Evolutionary conservation across 2,113 vertebrate species (phyloP).

Genomic region (Neolamprologus kungweensis): DNA sequence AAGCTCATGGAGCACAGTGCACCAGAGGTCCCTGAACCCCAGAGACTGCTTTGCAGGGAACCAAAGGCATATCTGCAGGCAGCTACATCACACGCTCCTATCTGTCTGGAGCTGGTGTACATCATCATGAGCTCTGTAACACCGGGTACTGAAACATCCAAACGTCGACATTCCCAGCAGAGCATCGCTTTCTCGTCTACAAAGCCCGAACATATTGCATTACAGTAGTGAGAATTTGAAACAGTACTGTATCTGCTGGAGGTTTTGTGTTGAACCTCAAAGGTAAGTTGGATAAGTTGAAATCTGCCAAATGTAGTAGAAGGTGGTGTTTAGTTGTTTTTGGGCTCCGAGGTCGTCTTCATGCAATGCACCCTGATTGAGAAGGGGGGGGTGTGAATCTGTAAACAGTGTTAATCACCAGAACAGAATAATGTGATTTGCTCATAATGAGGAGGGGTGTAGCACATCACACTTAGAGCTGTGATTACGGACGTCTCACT

Average conservation of each 20-base stretch:
- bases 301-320: not conserved
- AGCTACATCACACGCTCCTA: conserved; percentile 45
- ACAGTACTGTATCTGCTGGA: conserved; percentile 27
- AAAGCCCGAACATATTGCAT: conserved; percentile 55
- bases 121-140: conserved; percentile 58
- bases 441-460: conserved; percentile 43
- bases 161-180: conserved; percentile 45
- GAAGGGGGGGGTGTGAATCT: not conserved
- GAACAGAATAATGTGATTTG: conserved; percentile 44
- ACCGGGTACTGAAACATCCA: conserved; percentile 52
- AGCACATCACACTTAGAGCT: conserved; percentile 48
- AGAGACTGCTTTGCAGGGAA: conserved; percentile 51
- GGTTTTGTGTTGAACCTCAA: conserved; percentile 33
- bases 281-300: conserved; percentile 33
- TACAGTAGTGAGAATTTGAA: conserved; percentile 45
- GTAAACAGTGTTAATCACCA: conserved; percentile 45
- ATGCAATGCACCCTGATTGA: not conserved
- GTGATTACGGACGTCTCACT: conserved; percentile 55
- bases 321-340: conserved; percentile 7
- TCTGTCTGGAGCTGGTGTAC: conserved; percentile 45
- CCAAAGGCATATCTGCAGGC: conserved; percentile 63
- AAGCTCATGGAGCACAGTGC: conserved; percentile 19
- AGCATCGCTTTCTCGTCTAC: conserved; percentile 44
- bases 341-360: not conserved
- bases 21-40: conserved; percentile 57